A percentile compares a stretch with the other conserved stretches of the same genome.
These are phyloP conservation scores for Lerista edwardsae DNA, from an alignment of 2,797 vertebrate genomes.

Conservation along the genomic window DNA sequence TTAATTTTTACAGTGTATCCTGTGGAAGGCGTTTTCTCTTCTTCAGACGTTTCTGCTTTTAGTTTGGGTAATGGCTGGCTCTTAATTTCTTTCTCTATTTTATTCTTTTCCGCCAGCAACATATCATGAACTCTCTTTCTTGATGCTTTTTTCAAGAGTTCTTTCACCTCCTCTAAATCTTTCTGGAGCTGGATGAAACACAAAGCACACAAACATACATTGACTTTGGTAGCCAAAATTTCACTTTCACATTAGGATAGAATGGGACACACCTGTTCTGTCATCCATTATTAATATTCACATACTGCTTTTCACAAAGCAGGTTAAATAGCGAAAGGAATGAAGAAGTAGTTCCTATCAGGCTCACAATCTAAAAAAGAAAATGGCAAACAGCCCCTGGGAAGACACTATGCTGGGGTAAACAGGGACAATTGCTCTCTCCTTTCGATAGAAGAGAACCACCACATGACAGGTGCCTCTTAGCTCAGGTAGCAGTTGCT, in stretches of 20 bases:
- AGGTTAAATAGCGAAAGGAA: too few relatives aligned
- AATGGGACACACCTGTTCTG: too few relatives aligned
- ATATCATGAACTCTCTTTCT: constrained; percentile 85
- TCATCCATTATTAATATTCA: too few relatives aligned
- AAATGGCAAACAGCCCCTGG: too few relatives aligned
- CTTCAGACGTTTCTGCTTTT: constrained; percentile 74
- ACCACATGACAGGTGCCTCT: too few relatives aligned
- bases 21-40: constrained; percentile 71
- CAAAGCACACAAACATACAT: fast-evolving
- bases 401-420: too few relatives aligned
- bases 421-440: too few relatives aligned
- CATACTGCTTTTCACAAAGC: too few relatives aligned
- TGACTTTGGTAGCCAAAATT: fast-evolving
- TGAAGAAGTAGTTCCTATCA: too few relatives aligned
- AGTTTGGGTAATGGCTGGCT: constrained; percentile 81
- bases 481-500: too few relatives aligned
- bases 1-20: constrained; percentile 94
- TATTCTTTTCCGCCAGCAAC: constrained; percentile 86
- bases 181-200: constrained; percentile 81
- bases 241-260: not conserved
- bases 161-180: constrained; percentile 87
- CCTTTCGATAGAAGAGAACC: too few relatives aligned
- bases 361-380: too few relatives aligned
- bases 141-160: constrained; percentile 81
- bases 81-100: constrained; percentile 87